phyloP scores from a whole-genome alignment of 2,797 vertebrate species.

The Scomberomorus guttatus region DNA sequence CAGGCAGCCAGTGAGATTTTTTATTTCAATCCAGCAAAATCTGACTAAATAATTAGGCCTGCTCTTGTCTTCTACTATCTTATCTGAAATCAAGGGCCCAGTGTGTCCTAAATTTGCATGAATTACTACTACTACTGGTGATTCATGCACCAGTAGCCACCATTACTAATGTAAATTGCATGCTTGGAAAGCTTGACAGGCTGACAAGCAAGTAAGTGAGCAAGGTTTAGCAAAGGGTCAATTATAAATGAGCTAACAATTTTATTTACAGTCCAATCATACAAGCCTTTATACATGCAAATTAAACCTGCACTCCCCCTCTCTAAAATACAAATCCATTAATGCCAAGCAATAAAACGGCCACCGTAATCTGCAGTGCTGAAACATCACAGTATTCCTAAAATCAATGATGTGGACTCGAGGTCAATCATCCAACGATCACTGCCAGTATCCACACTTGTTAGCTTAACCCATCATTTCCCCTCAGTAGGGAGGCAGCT shows the following conservation, averaged over 20 bases:
- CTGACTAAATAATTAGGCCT: too few relatives aligned
- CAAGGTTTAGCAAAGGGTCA: background rate
- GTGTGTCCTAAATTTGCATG: background rate
- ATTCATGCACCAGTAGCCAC: too few relatives aligned
- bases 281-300: background rate
- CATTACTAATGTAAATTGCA: background rate
- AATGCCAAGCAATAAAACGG: background rate
- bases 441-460: slow-evolving; percentile 20
- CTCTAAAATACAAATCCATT: slow-evolving; percentile 6
- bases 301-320: background rate
- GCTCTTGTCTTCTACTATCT: too few relatives aligned
- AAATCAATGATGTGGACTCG: slow-evolving; percentile 52
- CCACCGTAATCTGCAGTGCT: slow-evolving; percentile 8
- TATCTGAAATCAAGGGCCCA: background rate
- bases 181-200: too few relatives aligned
- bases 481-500: slow-evolving; percentile 10
- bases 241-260: background rate
- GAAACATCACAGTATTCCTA: slow-evolving; percentile 14
- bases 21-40: too few relatives aligned
- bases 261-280: background rate
- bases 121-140: too few relatives aligned
- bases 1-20: too few relatives aligned
- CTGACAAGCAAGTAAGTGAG: background rate
- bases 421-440: slow-evolving; percentile 53
- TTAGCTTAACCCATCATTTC: slow-evolving; percentile 44